phyloP scores from a whole-genome alignment of 2,113 vertebrate genomes.

The Excalfactoria chinensis region DNA sequence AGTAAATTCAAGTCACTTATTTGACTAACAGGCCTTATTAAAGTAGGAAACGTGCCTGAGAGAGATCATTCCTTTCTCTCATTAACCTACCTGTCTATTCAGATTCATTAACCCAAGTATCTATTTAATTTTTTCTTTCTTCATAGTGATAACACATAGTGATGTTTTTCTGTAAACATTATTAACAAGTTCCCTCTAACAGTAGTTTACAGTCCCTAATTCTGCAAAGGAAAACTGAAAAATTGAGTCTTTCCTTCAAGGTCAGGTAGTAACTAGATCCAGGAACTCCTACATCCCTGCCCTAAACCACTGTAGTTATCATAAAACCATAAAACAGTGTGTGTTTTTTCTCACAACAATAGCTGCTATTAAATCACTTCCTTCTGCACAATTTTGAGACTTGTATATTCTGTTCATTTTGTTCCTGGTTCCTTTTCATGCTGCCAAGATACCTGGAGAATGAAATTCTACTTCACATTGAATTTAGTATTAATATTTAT shows the following conservation, averaged over 20 bases:
- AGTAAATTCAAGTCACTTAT: not conserved
- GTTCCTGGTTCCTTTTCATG: not conserved
- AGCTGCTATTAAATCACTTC: not conserved
- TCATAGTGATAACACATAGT: not conserved
- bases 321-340: not conserved
- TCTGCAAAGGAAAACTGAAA: not conserved
- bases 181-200: not conserved
- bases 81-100: not conserved
- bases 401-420: not conserved
- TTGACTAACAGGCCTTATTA: not conserved
- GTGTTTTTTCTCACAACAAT: not conserved
- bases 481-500: not conserved
- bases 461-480: not conserved
- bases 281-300: not conserved
- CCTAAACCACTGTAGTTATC: not conserved
- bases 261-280: not conserved
- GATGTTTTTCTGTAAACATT: not conserved
- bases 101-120: not conserved
- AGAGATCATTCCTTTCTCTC: not conserved
- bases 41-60: not conserved
- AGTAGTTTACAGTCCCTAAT: not conserved
- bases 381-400: not conserved
- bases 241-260: not conserved
- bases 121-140: not conserved
- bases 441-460: not conserved